Evolutionary conservation across 2,113 vertebrate genomes (phyloP).

Genomic region (Variabilichromis moorii): DNA sequence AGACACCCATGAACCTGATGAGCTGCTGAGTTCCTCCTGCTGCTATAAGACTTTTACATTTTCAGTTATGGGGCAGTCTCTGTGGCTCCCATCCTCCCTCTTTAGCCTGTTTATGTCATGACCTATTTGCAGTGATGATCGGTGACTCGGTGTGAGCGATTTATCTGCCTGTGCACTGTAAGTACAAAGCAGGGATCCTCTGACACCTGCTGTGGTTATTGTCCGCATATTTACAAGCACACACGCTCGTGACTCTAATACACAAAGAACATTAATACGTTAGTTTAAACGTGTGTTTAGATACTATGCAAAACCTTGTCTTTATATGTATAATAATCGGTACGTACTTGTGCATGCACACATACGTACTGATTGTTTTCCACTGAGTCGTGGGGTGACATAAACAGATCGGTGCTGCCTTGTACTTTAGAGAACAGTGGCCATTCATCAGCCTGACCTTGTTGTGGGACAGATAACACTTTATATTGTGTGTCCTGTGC

Average conservation of each 20-base stretch:
- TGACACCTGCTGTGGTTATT: conserved; percentile 17
- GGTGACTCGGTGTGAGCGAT: conserved; percentile 2
- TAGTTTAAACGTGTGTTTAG: neutral
- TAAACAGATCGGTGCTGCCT: conserved; percentile 25
- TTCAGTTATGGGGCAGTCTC: neutral
- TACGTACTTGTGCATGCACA: neutral
- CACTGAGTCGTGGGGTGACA: neutral
- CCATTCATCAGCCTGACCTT: conserved; percentile 53
- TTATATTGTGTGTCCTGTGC: neutral
- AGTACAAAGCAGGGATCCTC: conserved; percentile 19
- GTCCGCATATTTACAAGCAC: neutral
- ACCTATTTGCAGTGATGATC: conserved; percentile 42
- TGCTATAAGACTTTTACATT: neutral
- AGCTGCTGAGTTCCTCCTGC: neutral
- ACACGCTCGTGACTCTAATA: neutral
- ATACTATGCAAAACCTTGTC: neutral
- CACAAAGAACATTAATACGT: neutral
- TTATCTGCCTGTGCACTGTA: neutral
- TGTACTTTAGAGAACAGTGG: neutral
- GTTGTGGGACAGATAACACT: conserved; percentile 28
- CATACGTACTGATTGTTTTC: neutral
- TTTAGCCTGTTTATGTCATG: conserved; percentile 37
- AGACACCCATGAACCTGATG: neutral
- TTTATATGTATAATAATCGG: neutral
- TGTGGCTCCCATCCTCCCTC: neutral